phyloP scores from a whole-genome alignment of 1,140 invertebrate genomes.

The Whitmania pigra region DNA sequence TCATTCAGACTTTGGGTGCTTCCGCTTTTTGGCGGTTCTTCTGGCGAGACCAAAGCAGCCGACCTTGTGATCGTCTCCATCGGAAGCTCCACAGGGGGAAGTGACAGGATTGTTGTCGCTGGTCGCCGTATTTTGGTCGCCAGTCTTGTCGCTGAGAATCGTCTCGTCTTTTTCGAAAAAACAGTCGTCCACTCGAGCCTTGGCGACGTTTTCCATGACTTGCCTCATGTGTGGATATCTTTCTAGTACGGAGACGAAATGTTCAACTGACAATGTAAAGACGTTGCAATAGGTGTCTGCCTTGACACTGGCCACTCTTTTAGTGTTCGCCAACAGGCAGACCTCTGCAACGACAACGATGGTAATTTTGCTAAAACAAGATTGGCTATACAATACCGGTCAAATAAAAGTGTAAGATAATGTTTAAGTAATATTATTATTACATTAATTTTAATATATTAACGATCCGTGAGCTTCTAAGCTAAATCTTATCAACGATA shows the following conservation, averaged over 20 bases:
- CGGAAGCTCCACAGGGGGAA: too few relatives aligned
- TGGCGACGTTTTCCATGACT: slow-evolving; percentile 98
- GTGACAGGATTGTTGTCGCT: too few relatives aligned
- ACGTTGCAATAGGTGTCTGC: slow-evolving; percentile 97
- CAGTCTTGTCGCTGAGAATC: slow-evolving; percentile 50
- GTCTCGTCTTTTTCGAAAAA: slow-evolving; percentile 88
- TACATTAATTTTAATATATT: background rate
- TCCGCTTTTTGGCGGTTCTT: too few relatives aligned
- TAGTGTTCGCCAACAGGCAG: slow-evolving; percentile 80
- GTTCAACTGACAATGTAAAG: slow-evolving; percentile 90
- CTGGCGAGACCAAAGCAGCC: too few relatives aligned
- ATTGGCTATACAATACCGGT: too few relatives aligned
- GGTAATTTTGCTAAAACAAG: too few relatives aligned
- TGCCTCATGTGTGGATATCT: slow-evolving; percentile 94
- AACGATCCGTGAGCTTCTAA: background rate
- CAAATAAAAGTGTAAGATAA: background rate
- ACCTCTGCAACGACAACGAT: slow-evolving; percentile 51
- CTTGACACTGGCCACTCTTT: slow-evolving; percentile 83
- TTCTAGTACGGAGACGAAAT: slow-evolving; percentile 90
- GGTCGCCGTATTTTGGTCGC: background rate
- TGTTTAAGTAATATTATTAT: background rate
- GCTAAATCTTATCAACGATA: background rate
- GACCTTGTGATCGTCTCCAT: too few relatives aligned
- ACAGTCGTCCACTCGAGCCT: slow-evolving; percentile 84
- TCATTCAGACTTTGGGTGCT: too few relatives aligned